Percentiles rank a stretch among this genome's conserved stretches.
Conservation (phyloP, 2,797 vertebrate genomes). For the Rhincodon typus region DNA sequence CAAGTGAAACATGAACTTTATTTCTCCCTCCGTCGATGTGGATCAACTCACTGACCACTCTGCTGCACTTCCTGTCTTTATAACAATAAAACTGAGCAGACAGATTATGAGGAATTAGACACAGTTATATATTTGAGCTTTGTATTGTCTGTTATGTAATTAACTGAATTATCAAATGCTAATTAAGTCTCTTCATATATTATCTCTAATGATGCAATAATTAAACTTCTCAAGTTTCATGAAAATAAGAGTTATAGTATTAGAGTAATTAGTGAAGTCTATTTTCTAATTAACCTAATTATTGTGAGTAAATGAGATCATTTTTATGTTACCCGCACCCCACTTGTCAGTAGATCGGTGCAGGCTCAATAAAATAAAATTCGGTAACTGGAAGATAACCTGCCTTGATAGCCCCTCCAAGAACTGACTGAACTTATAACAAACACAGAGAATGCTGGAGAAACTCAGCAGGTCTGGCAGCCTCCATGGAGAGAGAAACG, state of each 20-base stretch:
- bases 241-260: not conserved
- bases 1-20: too few relatives aligned
- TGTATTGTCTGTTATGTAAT: slow-evolving; percentile 16
- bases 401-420: not conserved
- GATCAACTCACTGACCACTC: not conserved
- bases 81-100: not conserved
- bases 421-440: not conserved
- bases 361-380: not conserved
- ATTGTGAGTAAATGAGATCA: slow-evolving; percentile 13
- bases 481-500: too few relatives aligned
- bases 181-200: slow-evolving; percentile 29
- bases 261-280: not conserved
- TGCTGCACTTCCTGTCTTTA: not conserved
- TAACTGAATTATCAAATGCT: not conserved
- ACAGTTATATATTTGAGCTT: not conserved
- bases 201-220: slow-evolving; percentile 14
- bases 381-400: not conserved
- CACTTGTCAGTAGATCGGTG: too few relatives aligned
- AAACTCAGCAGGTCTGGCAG: too few relatives aligned
- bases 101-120: not conserved
- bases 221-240: slow-evolving; percentile 9
- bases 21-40: not conserved
- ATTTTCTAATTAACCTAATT: slow-evolving; percentile 29
- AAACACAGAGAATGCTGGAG: too few relatives aligned
- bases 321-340: not conserved